These are phyloP conservation scores for Hypselothyrea guttata DNA, from an alignment of 2,888 invertebrate species.

Conservation along the genomic window DNA sequence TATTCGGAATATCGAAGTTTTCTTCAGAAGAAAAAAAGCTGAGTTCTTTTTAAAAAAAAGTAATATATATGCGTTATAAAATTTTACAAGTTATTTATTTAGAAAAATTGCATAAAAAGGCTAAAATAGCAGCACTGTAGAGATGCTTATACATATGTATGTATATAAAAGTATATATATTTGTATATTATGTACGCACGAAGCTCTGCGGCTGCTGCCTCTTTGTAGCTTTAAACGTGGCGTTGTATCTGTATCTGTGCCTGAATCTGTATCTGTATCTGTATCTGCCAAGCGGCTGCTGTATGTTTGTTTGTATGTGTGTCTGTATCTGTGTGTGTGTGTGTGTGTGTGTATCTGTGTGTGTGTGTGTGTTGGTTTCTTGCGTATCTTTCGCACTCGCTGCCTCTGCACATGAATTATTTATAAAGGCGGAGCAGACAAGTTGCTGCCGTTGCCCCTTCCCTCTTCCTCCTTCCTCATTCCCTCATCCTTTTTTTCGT, in stretches of 20 bases:
- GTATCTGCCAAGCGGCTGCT: slow-evolving; percentile 21
- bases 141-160: slow-evolving; percentile 3
- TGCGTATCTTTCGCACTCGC: slow-evolving; percentile 73
- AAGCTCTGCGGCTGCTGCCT: slow-evolving; percentile 60
- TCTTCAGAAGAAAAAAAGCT: too few relatives aligned
- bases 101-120: too few relatives aligned
- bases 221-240: slow-evolving; percentile 67
- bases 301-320: slow-evolving; percentile 17
- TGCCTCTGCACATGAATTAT: slow-evolving; percentile 81
- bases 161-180: slow-evolving; percentile 12
- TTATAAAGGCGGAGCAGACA: slow-evolving; percentile 83
- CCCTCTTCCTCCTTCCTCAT: slow-evolving; percentile 43
- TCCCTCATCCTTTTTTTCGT: slow-evolving; percentile 43
- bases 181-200: slow-evolving; percentile 20
- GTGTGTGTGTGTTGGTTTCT: slow-evolving; percentile 53
- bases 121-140: too few relatives aligned
- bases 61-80: too few relatives aligned
- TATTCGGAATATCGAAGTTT: too few relatives aligned
- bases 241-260: slow-evolving; percentile 57
- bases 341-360: slow-evolving; percentile 35
- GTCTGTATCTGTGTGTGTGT: slow-evolving; percentile 20
- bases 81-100: too few relatives aligned
- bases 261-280: slow-evolving; percentile 37
- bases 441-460: slow-evolving; percentile 74
- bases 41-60: too few relatives aligned